A percentile compares a stretch with the other conserved stretches of the same genome.
phyloP scores from a whole-genome alignment of 2,888 invertebrate genomes.

The Agonopterix alstromeriana region DNA sequence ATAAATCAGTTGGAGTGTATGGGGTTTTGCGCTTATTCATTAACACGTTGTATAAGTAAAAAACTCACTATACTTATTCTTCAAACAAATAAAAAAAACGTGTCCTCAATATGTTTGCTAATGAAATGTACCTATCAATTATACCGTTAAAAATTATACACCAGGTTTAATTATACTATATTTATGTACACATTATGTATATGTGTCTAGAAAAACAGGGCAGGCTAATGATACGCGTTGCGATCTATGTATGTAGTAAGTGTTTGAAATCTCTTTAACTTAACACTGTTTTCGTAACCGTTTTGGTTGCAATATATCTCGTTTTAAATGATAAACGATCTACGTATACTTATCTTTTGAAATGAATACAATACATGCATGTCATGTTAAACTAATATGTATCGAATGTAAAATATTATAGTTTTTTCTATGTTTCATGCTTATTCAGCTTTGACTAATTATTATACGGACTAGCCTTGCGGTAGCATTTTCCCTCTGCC shows the following conservation, averaged over 20 bases:
- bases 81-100: neutral
- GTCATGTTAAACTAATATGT: too few species aligned
- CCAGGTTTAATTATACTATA: neutral
- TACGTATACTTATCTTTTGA: neutral
- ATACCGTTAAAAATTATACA: neutral
- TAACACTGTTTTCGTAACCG: slow-evolving; percentile 3
- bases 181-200: neutral
- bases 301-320: slow-evolving; percentile 5
- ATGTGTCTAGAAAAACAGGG: slow-evolving; percentile 5
- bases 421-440: too few species aligned
- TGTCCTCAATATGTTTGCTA: neutral
- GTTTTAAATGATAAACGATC: slow-evolving; percentile 2
- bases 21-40: too few species aligned
- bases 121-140: neutral
- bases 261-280: slow-evolving; percentile 8
- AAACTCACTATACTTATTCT: too few species aligned
- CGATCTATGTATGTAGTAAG: slow-evolving; percentile 7
- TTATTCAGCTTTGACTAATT: too few species aligned
- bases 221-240: slow-evolving; percentile 6
- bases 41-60: too few species aligned
- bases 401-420: too few species aligned
- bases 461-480: too few species aligned
- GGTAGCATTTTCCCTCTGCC: too few species aligned
- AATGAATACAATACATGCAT: neutral
- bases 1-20: too few species aligned